These are phyloP conservation scores for Cantharis flavilabris DNA, from an alignment of 2,888 invertebrate species.

Conservation along the genomic window DNA sequence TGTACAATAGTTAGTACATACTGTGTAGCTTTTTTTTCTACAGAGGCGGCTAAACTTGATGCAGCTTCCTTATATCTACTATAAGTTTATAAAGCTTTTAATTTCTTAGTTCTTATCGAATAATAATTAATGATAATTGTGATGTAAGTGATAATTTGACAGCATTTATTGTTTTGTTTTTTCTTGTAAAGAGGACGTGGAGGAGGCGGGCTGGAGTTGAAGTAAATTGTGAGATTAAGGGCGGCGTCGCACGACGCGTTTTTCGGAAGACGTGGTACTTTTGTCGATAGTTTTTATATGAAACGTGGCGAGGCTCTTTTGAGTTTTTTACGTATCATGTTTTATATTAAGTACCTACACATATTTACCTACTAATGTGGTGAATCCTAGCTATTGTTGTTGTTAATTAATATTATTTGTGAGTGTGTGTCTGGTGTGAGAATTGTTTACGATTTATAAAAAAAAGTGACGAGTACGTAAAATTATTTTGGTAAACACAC, in stretches of 20 bases:
- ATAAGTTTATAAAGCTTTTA: slow-evolving; percentile 9
- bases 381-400: slow-evolving; percentile 40
- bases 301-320: slow-evolving; percentile 6
- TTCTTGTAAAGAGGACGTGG: background rate
- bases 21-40: slow-evolving; percentile 7
- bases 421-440: slow-evolving; percentile 46
- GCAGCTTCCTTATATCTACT: slow-evolving; percentile 12
- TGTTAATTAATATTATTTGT: slow-evolving; percentile 47
- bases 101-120: slow-evolving; percentile 3
- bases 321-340: slow-evolving; percentile 25
- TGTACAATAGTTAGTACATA: slow-evolving; percentile 15
- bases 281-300: slow-evolving; percentile 30
- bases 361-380: slow-evolving; percentile 24
- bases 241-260: background rate
- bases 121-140: slow-evolving; percentile 24
- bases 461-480: slow-evolving; percentile 28
- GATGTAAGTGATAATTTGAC: slow-evolving; percentile 37
- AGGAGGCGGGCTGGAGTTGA: background rate
- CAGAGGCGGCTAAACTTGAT: slow-evolving; percentile 10
- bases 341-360: slow-evolving; percentile 23
- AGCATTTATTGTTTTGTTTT: slow-evolving; percentile 21
- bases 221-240: background rate
- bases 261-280: slow-evolving; percentile 43
- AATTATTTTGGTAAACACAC: slow-evolving; percentile 33
- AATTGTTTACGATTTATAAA: slow-evolving; percentile 31